These are phyloP conservation scores for Puffinus mauretanicus DNA, from an alignment of 2,113 vertebrate genomes.

Conservation along the genomic window DNA sequence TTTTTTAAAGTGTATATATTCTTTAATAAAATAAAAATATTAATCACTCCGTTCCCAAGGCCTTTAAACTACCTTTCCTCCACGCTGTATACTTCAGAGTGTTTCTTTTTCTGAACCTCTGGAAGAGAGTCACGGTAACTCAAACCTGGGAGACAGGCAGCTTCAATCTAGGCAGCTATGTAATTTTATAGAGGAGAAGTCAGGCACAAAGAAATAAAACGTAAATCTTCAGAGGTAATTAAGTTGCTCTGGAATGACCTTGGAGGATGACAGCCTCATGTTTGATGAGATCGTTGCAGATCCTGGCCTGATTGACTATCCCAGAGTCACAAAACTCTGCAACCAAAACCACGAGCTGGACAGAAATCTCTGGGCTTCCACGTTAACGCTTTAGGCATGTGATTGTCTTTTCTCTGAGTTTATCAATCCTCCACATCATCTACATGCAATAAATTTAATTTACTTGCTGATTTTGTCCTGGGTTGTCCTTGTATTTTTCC, in stretches of 20 bases:
- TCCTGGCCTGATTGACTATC: neutral
- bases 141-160: neutral
- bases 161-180: neutral
- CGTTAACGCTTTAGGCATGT: accelerated
- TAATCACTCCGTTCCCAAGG: neutral
- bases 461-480: neutral
- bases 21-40: neutral
- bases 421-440: neutral
- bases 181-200: neutral
- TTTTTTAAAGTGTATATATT: neutral
- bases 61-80: neutral
- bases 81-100: neutral
- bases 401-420: neutral
- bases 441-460: neutral
- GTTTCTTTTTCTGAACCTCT: neutral
- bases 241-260: neutral
- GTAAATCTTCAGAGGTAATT: neutral
- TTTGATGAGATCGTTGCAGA: neutral
- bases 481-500: neutral
- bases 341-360: neutral
- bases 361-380: neutral
- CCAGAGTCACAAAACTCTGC: neutral
- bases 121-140: neutral
- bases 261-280: neutral
- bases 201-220: neutral